phyloP scores from a whole-genome alignment of 2,888 invertebrate genomes.

The Papilio protenor region DNA sequence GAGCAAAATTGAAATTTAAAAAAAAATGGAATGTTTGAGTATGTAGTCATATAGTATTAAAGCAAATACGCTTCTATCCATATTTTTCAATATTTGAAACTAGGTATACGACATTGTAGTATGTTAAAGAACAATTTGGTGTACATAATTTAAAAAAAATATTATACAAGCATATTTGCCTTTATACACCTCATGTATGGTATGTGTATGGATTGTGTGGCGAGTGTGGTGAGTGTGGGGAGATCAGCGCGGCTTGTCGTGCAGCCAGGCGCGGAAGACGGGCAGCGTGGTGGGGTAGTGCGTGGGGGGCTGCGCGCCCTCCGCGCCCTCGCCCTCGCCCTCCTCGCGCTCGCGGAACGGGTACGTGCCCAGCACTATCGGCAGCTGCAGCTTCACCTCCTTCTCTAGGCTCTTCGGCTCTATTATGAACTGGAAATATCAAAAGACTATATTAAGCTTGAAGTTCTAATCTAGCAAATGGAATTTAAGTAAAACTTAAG shows the following conservation, averaged over 20 bases:
- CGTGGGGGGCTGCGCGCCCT: constrained; percentile 90
- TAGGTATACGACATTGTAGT: too few relatives aligned
- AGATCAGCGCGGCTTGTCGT: constrained; percentile 83
- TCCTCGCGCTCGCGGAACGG: constrained; percentile 86
- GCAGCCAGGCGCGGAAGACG: constrained; percentile 95
- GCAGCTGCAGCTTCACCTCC: constrained; percentile 95
- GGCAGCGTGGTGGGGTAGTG: constrained; percentile 96
- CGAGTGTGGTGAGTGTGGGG: not conserved
- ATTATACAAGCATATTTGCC: not conserved
- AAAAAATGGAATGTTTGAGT: not conserved
- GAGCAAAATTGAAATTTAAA: not conserved
- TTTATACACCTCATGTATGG: not conserved
- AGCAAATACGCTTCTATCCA: too few relatives aligned
- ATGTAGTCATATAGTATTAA: not conserved
- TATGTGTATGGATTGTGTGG: not conserved
- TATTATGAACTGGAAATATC: constrained; percentile 90
- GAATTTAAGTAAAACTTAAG: too few relatives aligned
- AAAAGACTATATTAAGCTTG: not conserved
- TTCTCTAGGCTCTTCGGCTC: constrained; percentile 96
- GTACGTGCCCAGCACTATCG: constrained; percentile 96
- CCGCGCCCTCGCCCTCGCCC: constrained; percentile 63
- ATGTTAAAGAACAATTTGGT: too few relatives aligned
- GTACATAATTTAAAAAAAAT: too few relatives aligned
- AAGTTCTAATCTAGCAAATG: too few relatives aligned
- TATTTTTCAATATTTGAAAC: too few relatives aligned